These are phyloP conservation scores for Chymomyza amoena DNA, from an alignment of 2,888 invertebrate species.

Conservation along the genomic window DNA sequence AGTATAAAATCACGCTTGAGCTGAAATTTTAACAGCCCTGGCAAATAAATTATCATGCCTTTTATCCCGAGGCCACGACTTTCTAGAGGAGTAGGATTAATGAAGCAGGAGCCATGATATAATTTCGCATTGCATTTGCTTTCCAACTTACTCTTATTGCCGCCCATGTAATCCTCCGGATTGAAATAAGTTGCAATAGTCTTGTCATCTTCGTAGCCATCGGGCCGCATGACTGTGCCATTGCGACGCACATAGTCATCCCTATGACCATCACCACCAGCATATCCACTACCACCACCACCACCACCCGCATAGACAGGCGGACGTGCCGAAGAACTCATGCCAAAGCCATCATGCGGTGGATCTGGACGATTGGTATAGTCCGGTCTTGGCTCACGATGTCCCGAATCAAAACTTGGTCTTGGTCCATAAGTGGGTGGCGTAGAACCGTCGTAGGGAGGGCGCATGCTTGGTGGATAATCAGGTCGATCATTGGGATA, in stretches of 20 bases:
- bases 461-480: conserved; percentile 41
- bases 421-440: conserved; percentile 43
- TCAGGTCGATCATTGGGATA: conserved; percentile 51
- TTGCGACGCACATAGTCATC: conserved; percentile 58
- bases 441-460: conserved; percentile 58
- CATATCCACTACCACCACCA: conserved; percentile 18
- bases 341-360: conserved; percentile 42
- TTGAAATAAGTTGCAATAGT: conserved; percentile 78
- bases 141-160: conserved; percentile 69
- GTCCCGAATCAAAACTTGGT: conserved; percentile 36
- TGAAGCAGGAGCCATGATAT: neutral
- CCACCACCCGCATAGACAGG: conserved; percentile 40
- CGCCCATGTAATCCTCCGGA: conserved; percentile 76
- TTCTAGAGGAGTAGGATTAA: too few species aligned
- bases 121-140: neutral
- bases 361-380: conserved; percentile 76
- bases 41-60: too few species aligned
- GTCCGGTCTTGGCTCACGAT: conserved; percentile 58
- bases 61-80: too few species aligned
- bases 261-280: conserved; percentile 35
- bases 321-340: conserved; percentile 48
- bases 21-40: too few species aligned
- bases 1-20: too few species aligned
- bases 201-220: conserved; percentile 73
- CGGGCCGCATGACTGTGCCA: conserved; percentile 43